Evolutionary conservation across 2,113 vertebrate genomes (phyloP).

Genomic region (Poeciliopsis occidentalis): DNA sequence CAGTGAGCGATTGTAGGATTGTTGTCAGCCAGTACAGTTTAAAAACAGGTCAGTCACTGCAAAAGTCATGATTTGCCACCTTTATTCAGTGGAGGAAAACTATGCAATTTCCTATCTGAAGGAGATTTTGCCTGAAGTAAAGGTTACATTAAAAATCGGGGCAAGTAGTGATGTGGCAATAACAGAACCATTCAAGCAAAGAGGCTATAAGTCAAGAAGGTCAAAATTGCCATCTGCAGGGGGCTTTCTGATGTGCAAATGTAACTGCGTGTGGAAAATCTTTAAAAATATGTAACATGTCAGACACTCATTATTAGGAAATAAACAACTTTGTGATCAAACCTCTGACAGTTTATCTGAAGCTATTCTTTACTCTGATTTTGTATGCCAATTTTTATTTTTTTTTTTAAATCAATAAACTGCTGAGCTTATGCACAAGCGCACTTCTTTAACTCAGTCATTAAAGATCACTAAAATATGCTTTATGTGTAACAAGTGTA

Average conservation of each 20-base stretch:
- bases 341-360: neutral
- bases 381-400: neutral
- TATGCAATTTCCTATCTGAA: neutral
- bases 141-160: conserved; percentile 3
- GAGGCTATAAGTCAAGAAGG: neutral
- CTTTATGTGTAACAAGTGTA: too few species aligned
- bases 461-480: too few species aligned
- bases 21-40: neutral
- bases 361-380: neutral
- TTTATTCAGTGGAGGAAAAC: neutral
- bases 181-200: neutral
- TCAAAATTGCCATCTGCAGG: neutral
- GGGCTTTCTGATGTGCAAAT: neutral
- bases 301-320: neutral
- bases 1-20: neutral
- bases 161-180: conserved; percentile 1
- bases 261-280: neutral
- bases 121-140: conserved; percentile 12
- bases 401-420: neutral
- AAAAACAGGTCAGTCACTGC: neutral
- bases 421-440: neutral
- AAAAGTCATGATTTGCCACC: conserved; percentile 8
- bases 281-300: neutral
- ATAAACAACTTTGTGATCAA: neutral
- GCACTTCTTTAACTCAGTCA: too few species aligned